Evolutionary conservation across 1,140 invertebrate species (phyloP), one percentile per base, ranked within the genome.

Genomic region (Drosophila chauvacae): DNA sequence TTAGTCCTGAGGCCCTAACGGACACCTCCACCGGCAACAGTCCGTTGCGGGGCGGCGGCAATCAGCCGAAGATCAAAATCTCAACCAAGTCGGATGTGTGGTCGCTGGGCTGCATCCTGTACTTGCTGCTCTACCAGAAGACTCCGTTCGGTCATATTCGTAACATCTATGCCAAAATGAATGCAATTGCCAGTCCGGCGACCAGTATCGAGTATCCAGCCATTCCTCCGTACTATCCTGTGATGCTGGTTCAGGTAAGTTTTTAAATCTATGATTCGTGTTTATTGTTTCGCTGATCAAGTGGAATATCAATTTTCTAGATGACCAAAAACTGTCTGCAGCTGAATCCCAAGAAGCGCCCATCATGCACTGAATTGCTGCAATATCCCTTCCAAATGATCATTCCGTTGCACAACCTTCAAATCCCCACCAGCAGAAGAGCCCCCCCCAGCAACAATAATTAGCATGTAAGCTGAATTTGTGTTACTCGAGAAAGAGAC

Each of bases 91-190:
- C 97, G 14, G 98, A 99, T 93, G 97, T 99, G 16, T 99, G 98
- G 98, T 98, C 98, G 1, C 93, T 99, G 33, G 98, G 98, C 16
- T 99, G 98, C 92, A 99, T 99, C 72, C 94, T 99, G 28, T 99
- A 99, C 92, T 96, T 97, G 92, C 94, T 99, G 91, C 95, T 98
- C 13, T 99, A 98, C 93, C 96, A 97, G 4, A 94, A 94, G 58
- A 98, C 98, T 1, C 98, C 98, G 5, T 99, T 99, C 93, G 95
- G 97, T 39, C 95, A 98, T 91, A 95, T 98, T 47, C 94, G 94
- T 14, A 95, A 96, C 84, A 93, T 96, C 10, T 94, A 94, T 90
- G 93, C 94, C 7, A 99, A 98, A 93, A 94, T 98, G 18, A 94
- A 94, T 58, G 97, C 97, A 9, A 98, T 99, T 59, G 95, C 95